These are phyloP conservation scores for Pachyuromys duprasi DNA, from an alignment of 2,797 vertebrate species.

Conservation along the genomic window DNA sequence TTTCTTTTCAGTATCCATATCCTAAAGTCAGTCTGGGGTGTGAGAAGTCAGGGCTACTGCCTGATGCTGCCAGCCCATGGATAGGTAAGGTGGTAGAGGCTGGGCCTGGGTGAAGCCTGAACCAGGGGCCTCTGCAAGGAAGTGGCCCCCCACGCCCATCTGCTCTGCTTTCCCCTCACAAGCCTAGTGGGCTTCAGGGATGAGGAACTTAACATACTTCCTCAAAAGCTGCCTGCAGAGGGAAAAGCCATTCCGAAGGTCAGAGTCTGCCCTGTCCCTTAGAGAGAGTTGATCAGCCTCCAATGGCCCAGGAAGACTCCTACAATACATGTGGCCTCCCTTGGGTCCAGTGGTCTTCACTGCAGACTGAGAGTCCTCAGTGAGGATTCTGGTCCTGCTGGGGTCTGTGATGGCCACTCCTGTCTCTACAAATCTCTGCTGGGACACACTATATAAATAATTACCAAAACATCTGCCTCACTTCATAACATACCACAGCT, in stretches of 20 bases:
- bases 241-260: neutral
- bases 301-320: neutral
- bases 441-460: conserved; percentile 72
- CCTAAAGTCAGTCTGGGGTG: neutral
- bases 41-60: neutral
- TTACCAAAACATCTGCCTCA: conserved; percentile 72
- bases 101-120: neutral
- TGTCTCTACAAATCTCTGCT: conserved; percentile 68
- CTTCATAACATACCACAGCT: conserved; percentile 59
- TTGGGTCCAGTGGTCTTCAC: neutral
- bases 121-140: neutral
- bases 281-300: neutral
- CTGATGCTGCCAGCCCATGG: neutral
- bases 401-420: conserved; percentile 76
- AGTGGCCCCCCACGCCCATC: neutral
- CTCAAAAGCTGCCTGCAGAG: neutral
- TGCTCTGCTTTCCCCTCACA: neutral
- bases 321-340: neutral
- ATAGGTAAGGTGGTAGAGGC: neutral
- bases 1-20: neutral
- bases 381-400: neutral
- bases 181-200: neutral
- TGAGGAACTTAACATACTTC: neutral
- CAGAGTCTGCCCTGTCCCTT: neutral
- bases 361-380: neutral